Evolutionary conservation across 2,888 invertebrate species (phyloP), one percentile per base, ranked within the genome.

Genomic region (Erannis defoliaria): DNA sequence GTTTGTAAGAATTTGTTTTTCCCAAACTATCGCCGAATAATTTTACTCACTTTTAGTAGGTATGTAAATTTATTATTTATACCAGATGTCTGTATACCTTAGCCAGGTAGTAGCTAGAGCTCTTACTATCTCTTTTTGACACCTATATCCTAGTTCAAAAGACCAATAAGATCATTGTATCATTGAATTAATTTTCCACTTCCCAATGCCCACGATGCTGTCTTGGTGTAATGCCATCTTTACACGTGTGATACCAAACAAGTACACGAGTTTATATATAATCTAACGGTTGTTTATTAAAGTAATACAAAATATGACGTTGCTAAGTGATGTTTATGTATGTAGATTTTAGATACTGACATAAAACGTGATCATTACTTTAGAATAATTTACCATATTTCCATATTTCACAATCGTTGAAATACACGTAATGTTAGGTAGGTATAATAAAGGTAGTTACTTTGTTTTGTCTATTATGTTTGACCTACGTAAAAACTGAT

Each of bases 201-300:
- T 8, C 5, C 37, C 5, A 37, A 1, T n/a, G 4, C 0, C n/a
- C 12, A 21, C 6, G 18, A 45, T 29, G 29, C 2, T 5, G 29
- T 10, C n/a, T 19, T n/a, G 18, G 31, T 33, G 31, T 33, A 19
- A 46, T 19, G 6, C 12, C 5, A 33, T 10, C 35, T 14, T 33
- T 49, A 37, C 6, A 9, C 29, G 12, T 19, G 31, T 19, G 37
- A 51, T 53, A 45, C 46, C 53, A 46, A 29, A 46, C 45, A 45
- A 21, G 46, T 58, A 62, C 85, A 97, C 97, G 96, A 85, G 95
- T 95, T 60, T 98, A 98, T 80, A 50, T 31, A 53, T 33, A 59
- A 21, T 58, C 45, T n/a, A 50, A 26, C 35, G 37, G 45, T 58
- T 58, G 58, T 53, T 45, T 46, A 46, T 31, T 46, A 38, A 43